Conservation (phyloP, 2,888 invertebrate species). For the Drosophila antonietae region DNA sequence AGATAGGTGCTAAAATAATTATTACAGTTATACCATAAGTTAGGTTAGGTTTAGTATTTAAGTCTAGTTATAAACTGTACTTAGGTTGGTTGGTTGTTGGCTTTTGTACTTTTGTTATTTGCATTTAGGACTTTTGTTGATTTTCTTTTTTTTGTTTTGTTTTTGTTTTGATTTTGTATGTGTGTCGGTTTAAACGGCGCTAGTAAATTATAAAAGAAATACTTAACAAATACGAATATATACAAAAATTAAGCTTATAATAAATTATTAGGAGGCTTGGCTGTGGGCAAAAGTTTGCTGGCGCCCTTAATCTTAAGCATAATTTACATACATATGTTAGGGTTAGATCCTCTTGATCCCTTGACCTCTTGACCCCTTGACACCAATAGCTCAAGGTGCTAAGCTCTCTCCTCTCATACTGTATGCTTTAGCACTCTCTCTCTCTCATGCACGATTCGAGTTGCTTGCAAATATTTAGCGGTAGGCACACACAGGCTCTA, state of each 20-base stretch:
- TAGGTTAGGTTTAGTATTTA: slow-evolving; percentile 51
- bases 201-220: slow-evolving; percentile 67
- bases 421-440: not conserved
- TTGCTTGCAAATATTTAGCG: slow-evolving; percentile 6
- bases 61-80: slow-evolving; percentile 68
- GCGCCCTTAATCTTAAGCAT: slow-evolving; percentile 43
- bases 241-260: slow-evolving; percentile 50
- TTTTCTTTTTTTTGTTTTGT: slow-evolving; percentile 5
- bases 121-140: slow-evolving; percentile 75
- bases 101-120: slow-evolving; percentile 79
- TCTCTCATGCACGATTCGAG: slow-evolving; percentile 13
- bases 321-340: slow-evolving; percentile 46
- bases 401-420: not conserved
- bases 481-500: not conserved
- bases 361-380: slow-evolving; percentile 3
- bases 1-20: slow-evolving; percentile 65
- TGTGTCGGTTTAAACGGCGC: slow-evolving; percentile 51
- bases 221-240: slow-evolving; percentile 70
- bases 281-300: slow-evolving; percentile 56
- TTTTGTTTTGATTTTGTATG: slow-evolving; percentile 5
- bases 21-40: slow-evolving; percentile 53
- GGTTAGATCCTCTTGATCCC: slow-evolving; percentile 25
- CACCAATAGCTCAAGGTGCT: slow-evolving; percentile 30
- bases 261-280: slow-evolving; percentile 54
- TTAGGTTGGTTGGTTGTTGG: slow-evolving; percentile 80